Conservation (phyloP, 2,113 vertebrate species). For the Noctilio leporinus region DNA sequence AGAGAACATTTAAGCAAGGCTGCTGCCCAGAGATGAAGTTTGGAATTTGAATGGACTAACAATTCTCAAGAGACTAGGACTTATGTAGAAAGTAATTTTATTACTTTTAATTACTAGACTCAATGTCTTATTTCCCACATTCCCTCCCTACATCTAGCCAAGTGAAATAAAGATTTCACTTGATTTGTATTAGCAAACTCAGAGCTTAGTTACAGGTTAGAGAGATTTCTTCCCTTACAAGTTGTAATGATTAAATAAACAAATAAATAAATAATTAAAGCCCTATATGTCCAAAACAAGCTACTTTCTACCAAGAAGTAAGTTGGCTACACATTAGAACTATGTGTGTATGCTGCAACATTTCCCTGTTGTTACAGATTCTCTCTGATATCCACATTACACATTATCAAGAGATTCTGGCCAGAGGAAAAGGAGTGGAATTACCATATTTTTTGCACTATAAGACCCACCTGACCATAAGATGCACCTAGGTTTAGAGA, state of each 20-base stretch:
- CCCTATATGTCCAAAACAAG: neutral
- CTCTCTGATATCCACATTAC: neutral
- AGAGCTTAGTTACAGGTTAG: neutral
- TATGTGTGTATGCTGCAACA: neutral
- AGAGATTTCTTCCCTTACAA: neutral
- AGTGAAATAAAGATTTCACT: neutral
- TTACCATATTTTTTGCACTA: too few species aligned
- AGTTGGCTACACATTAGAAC: neutral
- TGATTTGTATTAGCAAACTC: neutral
- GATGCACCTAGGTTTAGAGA: too few species aligned
- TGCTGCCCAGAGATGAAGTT: neutral
- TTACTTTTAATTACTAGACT: neutral
- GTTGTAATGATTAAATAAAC: neutral
- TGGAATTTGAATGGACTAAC: neutral
- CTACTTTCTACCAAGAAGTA: neutral
- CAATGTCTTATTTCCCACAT: neutral
- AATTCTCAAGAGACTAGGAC: neutral
- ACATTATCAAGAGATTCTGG: neutral
- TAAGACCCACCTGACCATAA: too few species aligned
- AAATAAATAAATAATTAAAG: neutral
- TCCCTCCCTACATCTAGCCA: too few species aligned
- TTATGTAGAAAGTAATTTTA: neutral
- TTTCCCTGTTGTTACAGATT: neutral
- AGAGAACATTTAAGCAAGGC: neutral
- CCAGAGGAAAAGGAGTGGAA: neutral